Evolutionary conservation across 2,888 invertebrate genomes (phyloP).

Genomic region (Phyto melanocephala): DNA sequence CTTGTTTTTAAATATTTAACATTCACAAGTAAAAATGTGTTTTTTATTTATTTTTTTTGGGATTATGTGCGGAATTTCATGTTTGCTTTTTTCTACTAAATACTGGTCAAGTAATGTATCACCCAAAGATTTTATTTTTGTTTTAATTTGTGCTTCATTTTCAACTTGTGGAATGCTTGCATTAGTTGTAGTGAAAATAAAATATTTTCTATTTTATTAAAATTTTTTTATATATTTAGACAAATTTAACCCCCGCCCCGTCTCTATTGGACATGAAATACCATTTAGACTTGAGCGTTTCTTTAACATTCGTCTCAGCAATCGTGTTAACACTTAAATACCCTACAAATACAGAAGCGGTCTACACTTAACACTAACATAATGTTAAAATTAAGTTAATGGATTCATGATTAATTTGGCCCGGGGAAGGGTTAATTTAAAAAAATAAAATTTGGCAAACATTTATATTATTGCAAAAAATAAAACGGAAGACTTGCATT

Average conservation of each 20-base stretch:
- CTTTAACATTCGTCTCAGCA: too few relatives aligned
- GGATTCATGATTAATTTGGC: too few relatives aligned
- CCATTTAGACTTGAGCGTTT: too few relatives aligned
- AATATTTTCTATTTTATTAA: not conserved
- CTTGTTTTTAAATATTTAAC: not conserved
- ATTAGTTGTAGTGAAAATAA: not conserved
- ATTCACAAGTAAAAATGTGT: constrained; percentile 44
- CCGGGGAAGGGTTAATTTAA: not conserved
- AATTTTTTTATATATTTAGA: not conserved
- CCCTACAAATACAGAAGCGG: too few relatives aligned
- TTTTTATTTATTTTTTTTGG: not conserved
- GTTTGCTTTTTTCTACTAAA: not conserved
- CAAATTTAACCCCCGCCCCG: too few relatives aligned
- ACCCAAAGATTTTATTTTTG: constrained; percentile 38
- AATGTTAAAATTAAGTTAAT: too few relatives aligned
- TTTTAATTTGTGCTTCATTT: constrained; percentile 28
- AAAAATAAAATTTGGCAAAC: constrained; percentile 13
- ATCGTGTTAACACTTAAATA: too few relatives aligned
- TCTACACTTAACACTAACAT: too few relatives aligned
- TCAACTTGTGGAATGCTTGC: constrained; percentile 60
- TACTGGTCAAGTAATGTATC: constrained; percentile 2
- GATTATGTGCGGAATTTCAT: constrained; percentile 11
- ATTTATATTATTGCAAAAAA: constrained; percentile 43
- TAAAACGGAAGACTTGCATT: constrained; percentile 52
- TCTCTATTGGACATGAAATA: too few relatives aligned